Evolutionary conservation across 2,797 vertebrate species (phyloP).

Genomic region (Chelon auratus): DNA sequence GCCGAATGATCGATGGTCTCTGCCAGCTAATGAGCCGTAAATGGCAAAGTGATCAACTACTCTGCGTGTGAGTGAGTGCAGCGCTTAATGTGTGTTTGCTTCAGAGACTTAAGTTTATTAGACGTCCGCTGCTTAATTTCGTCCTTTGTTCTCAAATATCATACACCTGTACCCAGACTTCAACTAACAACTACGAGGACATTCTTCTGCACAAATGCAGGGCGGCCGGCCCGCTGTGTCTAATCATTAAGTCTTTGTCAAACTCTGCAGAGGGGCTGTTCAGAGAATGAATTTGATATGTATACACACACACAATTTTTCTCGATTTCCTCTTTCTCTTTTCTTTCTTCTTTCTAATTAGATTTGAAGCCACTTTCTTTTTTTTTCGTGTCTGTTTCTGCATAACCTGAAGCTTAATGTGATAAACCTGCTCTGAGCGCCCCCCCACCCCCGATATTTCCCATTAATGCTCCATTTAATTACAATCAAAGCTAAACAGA

Average conservation of each 20-base stretch:
- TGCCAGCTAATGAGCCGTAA: conserved; percentile 42
- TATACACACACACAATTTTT: neutral
- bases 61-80: neutral
- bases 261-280: conserved; percentile 23
- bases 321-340: neutral
- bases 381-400: neutral
- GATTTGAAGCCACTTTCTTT: neutral
- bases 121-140: conserved; percentile 19
- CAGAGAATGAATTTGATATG: conserved; percentile 8
- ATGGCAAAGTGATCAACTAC: conserved; percentile 28
- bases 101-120: conserved; percentile 47
- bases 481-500: conserved; percentile 1
- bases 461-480: conserved; percentile 6
- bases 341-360: neutral
- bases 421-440: neutral
- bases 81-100: conserved; percentile 13
- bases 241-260: conserved; percentile 26
- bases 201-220: conserved; percentile 15
- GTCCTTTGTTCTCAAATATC: conserved; percentile 35
- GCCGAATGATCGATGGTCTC: conserved; percentile 44
- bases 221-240: conserved; percentile 11
- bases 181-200: conserved; percentile 12
- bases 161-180: conserved; percentile 20
- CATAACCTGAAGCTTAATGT: neutral
- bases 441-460: neutral